These are phyloP conservation scores for Venustoraphidia nigricollis DNA, from an alignment of 2,888 invertebrate species.

Conservation along the genomic window DNA sequence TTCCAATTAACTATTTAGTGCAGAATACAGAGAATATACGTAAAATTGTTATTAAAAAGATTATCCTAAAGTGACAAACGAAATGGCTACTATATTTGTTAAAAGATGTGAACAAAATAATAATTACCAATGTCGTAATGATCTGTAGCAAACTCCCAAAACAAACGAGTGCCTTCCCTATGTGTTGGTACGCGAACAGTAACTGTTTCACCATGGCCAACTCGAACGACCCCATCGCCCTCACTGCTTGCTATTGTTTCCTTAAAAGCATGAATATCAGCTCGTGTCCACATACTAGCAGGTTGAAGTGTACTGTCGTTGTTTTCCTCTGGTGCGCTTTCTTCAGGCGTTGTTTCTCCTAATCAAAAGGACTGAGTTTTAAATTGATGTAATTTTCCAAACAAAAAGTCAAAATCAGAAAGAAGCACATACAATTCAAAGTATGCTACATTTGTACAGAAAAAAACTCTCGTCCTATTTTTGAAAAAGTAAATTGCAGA, in stretches of 20 bases:
- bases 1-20: too few relatives aligned
- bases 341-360: constrained; percentile 16
- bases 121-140: constrained; percentile 75
- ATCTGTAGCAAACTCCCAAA: constrained; percentile 99
- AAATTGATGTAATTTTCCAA: constrained; percentile 9
- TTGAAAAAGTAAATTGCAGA: too few relatives aligned
- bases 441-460: too few relatives aligned
- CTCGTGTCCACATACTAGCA: constrained; percentile 93
- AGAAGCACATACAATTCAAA: too few relatives aligned
- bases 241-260: constrained; percentile 60
- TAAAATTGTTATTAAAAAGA: background rate
- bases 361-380: constrained; percentile 13
- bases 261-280: constrained; percentile 81
- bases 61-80: background rate
- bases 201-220: constrained; percentile 93
- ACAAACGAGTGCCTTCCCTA: constrained; percentile 78
- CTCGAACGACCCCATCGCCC: constrained; percentile 79
- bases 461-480: too few relatives aligned
- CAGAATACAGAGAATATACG: background rate
- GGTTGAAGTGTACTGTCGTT: constrained; percentile 25
- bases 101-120: background rate
- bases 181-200: constrained; percentile 96
- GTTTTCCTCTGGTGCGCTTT: constrained; percentile 21
- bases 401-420: background rate
- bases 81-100: too few relatives aligned